These are phyloP conservation scores for Neosalanx taihuensis DNA, from an alignment of 2,797 vertebrate species.

Conservation along the genomic window DNA sequence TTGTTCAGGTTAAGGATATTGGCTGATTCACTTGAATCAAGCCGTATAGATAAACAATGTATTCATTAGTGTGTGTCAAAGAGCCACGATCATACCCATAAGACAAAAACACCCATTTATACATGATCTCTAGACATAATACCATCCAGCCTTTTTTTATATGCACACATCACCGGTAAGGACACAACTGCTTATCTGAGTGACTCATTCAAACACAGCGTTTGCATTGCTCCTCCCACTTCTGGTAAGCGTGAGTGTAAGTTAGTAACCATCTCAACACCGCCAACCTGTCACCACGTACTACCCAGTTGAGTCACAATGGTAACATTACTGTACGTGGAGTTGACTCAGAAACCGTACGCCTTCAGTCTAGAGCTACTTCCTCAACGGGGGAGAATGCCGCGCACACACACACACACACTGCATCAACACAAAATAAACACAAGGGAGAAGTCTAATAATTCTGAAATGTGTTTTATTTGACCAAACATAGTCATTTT, in stretches of 20 bases:
- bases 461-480: neutral
- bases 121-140: neutral
- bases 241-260: constrained; percentile 71
- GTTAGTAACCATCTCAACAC: constrained; percentile 72
- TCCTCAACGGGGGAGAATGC: neutral
- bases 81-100: neutral
- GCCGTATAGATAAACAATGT: neutral
- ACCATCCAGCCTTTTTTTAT: neutral
- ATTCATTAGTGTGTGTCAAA: neutral
- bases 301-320: constrained; percentile 64
- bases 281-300: constrained; percentile 52
- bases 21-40: neutral
- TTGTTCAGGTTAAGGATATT: neutral
- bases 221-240: constrained; percentile 42
- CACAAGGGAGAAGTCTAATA: neutral
- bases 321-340: constrained; percentile 22
- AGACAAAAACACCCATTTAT: neutral
- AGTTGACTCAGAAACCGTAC: neutral
- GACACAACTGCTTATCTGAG: neutral
- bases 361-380: neutral
- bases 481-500: neutral
- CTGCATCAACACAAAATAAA: neutral
- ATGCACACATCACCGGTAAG: neutral
- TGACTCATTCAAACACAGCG: neutral
- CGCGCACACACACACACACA: neutral